phyloP scores from a whole-genome alignment of 2,797 vertebrate genomes.

The Leuciscus waleckii region DNA sequence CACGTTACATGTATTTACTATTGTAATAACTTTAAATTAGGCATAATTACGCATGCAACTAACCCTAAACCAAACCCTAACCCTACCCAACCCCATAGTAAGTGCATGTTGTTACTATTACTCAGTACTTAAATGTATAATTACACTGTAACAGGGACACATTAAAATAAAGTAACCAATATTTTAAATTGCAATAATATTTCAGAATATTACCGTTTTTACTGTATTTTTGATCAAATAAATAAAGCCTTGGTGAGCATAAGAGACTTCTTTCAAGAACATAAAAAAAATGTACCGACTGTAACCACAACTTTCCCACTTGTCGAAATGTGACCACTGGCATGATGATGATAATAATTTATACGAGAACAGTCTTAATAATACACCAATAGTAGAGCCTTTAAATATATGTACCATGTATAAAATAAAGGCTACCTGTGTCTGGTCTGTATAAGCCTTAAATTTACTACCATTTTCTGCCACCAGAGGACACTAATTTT shows the following conservation, averaged over 20 bases:
- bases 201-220: neutral
- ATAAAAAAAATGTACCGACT: neutral
- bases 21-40: too few relatives aligned
- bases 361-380: neutral
- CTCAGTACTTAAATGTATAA: too few relatives aligned
- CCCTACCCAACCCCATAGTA: too few relatives aligned
- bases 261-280: neutral
- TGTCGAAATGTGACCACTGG: neutral
- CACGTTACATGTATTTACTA: too few relatives aligned
- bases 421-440: neutral
- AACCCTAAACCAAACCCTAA: too few relatives aligned
- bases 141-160: too few relatives aligned
- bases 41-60: too few relatives aligned
- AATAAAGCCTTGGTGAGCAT: neutral
- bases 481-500: conserved; percentile 57
- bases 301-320: neutral
- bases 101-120: too few relatives aligned
- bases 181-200: neutral
- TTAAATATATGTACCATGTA: neutral
- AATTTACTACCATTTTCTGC: conserved; percentile 5
- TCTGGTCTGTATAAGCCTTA: neutral
- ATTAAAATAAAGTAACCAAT: too few relatives aligned
- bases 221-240: neutral
- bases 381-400: neutral
- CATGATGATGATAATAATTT: neutral